Evolutionary conservation across 1,140 invertebrate genomes (phyloP).

Genomic region (Armadillidium nasatum): DNA sequence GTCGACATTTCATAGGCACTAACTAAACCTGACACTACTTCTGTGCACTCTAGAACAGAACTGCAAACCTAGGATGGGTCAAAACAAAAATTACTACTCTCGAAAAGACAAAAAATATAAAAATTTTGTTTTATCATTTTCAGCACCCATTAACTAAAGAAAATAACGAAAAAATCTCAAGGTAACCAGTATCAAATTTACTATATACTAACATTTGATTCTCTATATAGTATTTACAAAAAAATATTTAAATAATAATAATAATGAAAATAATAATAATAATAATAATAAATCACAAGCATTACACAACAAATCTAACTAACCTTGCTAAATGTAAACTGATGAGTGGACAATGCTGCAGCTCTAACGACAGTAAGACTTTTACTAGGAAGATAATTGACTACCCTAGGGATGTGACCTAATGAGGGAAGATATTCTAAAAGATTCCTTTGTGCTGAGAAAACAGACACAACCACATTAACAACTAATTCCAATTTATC

Average conservation of each 20-base stretch:
- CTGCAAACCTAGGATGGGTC: conserved; percentile 37
- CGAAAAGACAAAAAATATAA: too few species aligned
- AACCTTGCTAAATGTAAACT: conserved; percentile 71
- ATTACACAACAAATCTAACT: conserved; percentile 51
- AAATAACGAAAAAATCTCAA: too few species aligned
- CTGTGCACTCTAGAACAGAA: conserved; percentile 48
- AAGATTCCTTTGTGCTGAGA: conserved; percentile 78
- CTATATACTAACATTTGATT: too few species aligned
- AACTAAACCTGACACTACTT: conserved; percentile 59
- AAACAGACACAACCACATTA: conserved; percentile 72
- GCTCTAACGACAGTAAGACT: conserved; percentile 61
- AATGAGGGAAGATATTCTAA: conserved; percentile 85
- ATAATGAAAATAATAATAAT: too few species aligned
- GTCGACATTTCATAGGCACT: conserved; percentile 78
- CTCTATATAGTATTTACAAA: too few species aligned
- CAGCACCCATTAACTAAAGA: too few species aligned
- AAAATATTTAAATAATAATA: too few species aligned
- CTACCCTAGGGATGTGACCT: conserved; percentile 87
- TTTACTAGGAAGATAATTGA: conserved; percentile 65
- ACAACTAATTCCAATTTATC: conserved; percentile 78
- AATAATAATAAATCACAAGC: too few species aligned
- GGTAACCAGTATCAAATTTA: too few species aligned
- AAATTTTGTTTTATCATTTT: too few species aligned
- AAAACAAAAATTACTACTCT: too few species aligned
- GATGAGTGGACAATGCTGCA: conserved; percentile 78